A percentile compares a stretch with the other conserved stretches of the same genome.
Conservation (phyloP, 2,888 invertebrate genomes). For the Tetropium fuscum region DNA sequence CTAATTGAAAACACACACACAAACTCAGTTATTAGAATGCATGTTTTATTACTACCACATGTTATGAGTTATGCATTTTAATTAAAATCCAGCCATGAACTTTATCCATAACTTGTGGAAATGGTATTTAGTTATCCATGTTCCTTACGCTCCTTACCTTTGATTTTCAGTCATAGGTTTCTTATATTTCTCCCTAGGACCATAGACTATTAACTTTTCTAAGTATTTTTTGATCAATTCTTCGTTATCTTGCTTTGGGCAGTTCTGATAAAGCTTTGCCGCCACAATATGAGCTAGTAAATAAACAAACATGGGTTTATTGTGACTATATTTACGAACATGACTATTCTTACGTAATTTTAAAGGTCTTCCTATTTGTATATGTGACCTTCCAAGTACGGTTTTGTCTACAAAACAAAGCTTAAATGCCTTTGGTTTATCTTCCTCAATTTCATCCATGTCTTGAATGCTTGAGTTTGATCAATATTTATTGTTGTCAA, state of each 20-base stretch:
- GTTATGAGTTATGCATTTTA: no score
- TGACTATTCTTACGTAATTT: constrained; percentile 41
- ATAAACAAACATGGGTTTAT: not conserved
- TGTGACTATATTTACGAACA: not conserved
- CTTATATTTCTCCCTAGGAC: constrained; percentile 57
- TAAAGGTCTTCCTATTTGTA: constrained; percentile 50
- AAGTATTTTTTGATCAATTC: constrained; percentile 53
- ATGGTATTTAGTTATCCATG: no score
- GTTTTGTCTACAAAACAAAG: constrained; percentile 56
- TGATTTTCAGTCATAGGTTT: constrained; percentile 63
- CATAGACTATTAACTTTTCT: constrained; percentile 52
- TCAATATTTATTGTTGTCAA: constrained; percentile 51
- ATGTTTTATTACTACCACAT: no score
- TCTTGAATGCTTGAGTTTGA: constrained; percentile 49
- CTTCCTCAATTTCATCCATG: constrained; percentile 17
- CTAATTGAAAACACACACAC: not conserved
- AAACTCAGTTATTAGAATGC: not conserved
- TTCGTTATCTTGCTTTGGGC: constrained; percentile 40
- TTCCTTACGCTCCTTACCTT: no score
- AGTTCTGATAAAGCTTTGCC: constrained; percentile 58
- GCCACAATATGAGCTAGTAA: constrained; percentile 57
- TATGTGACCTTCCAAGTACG: constrained; percentile 50
- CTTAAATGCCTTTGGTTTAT: constrained; percentile 54
- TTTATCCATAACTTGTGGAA: no score
- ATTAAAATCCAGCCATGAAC: no score